Percentiles rank a stretch among this genome's conserved stretches.
phyloP scores from a whole-genome alignment of 2,797 vertebrate genomes.

The Astyanax mexicanus region DNA sequence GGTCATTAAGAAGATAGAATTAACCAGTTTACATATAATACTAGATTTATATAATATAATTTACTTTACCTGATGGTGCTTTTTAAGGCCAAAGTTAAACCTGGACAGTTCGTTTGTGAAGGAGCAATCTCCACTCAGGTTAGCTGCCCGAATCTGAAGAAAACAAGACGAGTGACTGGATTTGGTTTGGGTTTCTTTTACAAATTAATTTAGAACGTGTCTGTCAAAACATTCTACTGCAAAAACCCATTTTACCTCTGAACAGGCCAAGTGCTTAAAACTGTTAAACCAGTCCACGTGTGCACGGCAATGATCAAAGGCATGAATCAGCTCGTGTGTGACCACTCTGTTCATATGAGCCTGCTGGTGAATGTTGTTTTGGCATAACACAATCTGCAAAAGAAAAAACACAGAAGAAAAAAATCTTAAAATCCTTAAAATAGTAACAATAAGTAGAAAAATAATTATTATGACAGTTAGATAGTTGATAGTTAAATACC shows the following conservation, averaged over 20 bases:
- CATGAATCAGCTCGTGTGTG: conserved; percentile 94
- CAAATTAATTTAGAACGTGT: neutral
- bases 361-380: conserved; percentile 94
- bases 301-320: conserved; percentile 95
- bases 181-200: neutral
- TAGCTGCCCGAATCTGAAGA: conserved; percentile 92
- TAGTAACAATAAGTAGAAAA: no score
- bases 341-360: conserved; percentile 94
- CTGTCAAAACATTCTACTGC: neutral
- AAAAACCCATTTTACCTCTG: conserved; percentile 84
- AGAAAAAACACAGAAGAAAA: neutral
- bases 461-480: no score
- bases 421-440: no score
- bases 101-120: conserved; percentile 86
- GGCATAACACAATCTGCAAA: conserved; percentile 93
- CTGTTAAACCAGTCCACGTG: conserved; percentile 95
- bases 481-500: no score
- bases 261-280: conserved; percentile 91
- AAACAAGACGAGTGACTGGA: neutral
- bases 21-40: no score
- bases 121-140: conserved; percentile 95
- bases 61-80: conserved; percentile 89
- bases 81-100: conserved; percentile 90
- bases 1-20: no score
- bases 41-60: no score